Evolutionary conservation across 1,140 invertebrate genomes (phyloP), one percentile per base, ranked within the genome.

Genomic region (Pseudobourletiella spinata): DNA sequence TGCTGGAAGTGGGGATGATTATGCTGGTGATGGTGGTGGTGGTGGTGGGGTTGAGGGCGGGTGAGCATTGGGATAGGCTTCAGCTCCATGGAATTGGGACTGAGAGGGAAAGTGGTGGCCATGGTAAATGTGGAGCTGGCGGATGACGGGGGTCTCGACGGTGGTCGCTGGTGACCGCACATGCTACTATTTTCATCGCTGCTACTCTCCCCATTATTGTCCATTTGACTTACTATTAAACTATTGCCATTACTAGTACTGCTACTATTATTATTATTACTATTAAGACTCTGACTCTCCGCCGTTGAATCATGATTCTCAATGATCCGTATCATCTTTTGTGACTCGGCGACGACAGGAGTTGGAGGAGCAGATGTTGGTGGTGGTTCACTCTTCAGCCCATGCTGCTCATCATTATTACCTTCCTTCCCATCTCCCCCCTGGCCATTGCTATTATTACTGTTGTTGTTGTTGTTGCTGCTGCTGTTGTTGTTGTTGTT

Each of bases 131-230:
- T 58, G 2, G 39, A 57, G 46, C 43, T 61, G 22, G 61, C 29
- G 43, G 54, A 35, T 29, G 55, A 59, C 14, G 58, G 24, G 30
- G 57, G 39, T 39, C 57, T 59, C 58, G 61, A 61, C 20, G 61
- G 61, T 56, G 57, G 60, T 66, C 61, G 48, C n/a, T n/a, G n/a
- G n/a, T n/a, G n/a, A 39, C 57, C 58, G 32, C 54, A 57, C 14
- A 42, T 62, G 28, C 60, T 50, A 58, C 58, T 63, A 58, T 66
- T 61, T 29, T 65, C 64, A 58, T 65, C 64, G 25, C 29, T 51
- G 26, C 50, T 59, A 42, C 59, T 51, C 8, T 60, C 48, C 48
- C 3, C 2, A 25, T 14, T 22, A 51, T 51, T 24, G 48, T 51
- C 22, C 24, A 51, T 6, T 51, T 51, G 8, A 39, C 32, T 39